A percentile compares a stretch with the other conserved stretches of the same genome.
These are phyloP conservation scores for Megastigmus dorsalis DNA, from an alignment of 2,888 invertebrate genomes.

Conservation along the genomic window DNA sequence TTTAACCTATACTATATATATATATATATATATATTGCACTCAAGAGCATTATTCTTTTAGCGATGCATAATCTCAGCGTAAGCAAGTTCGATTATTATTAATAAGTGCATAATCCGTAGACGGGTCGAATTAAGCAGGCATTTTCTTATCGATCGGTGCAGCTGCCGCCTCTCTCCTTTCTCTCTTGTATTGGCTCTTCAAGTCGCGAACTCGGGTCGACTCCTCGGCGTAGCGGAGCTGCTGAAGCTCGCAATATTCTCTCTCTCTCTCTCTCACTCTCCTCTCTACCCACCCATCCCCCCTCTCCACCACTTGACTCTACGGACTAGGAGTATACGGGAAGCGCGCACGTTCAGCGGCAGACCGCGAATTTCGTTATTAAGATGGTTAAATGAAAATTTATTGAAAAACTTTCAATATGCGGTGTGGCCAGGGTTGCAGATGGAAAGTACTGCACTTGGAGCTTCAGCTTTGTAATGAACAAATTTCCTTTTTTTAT, in stretches of 20 bases:
- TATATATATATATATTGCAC: too few species aligned
- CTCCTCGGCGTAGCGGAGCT: neutral
- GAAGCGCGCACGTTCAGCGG: slow-evolving; percentile 17
- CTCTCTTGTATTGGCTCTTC: slow-evolving; percentile 39
- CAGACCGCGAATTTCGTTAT: slow-evolving; percentile 50
- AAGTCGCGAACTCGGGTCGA: slow-evolving; percentile 43
- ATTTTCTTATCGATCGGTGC: slow-evolving; percentile 50
- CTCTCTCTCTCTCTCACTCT: too few species aligned
- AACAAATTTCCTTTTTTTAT: too few species aligned
- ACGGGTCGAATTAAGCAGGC: slow-evolving; percentile 37
- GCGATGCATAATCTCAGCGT: neutral
- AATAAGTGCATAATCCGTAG: slow-evolving; percentile 50
- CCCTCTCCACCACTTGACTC: neutral
- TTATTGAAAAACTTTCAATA: slow-evolving; percentile 51
- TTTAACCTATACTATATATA: too few species aligned
- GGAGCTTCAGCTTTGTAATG: too few species aligned
- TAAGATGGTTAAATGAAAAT: slow-evolving; percentile 50
- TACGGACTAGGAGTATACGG: too few species aligned
- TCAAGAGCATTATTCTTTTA: too few species aligned
- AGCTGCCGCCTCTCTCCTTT: neutral
- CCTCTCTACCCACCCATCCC: neutral
- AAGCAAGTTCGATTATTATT: slow-evolving; percentile 52
- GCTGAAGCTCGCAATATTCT: neutral
- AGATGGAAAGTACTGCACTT: too few species aligned
- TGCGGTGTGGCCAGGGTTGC: too few species aligned